Conservation (phyloP, 2,888 invertebrate species). For the Latrodectus elegans region DNA sequence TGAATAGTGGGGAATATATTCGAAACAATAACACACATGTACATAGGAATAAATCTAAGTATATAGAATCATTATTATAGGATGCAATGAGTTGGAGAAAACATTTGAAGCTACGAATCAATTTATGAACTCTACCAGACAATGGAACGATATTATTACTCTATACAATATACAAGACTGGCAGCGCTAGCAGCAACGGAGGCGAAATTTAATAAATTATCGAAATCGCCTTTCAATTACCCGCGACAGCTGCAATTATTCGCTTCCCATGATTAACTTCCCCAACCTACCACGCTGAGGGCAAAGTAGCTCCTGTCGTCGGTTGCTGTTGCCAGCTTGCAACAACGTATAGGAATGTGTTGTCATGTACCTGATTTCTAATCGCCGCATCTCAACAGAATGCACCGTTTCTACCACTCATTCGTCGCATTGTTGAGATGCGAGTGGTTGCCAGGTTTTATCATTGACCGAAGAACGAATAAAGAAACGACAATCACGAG, state of each 20-base stretch:
- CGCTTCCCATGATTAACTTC: slow-evolving; percentile 37
- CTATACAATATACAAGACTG: neutral
- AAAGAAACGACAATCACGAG: slow-evolving; percentile 39
- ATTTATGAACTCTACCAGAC: neutral
- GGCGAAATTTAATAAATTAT: slow-evolving; percentile 44
- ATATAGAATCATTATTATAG: neutral
- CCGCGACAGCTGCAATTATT: slow-evolving; percentile 32
- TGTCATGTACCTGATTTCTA: slow-evolving; percentile 60
- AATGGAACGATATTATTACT: slow-evolving; percentile 2
- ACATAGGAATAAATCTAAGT: neutral
- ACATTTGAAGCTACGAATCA: neutral
- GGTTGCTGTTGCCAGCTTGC: slow-evolving; percentile 43
- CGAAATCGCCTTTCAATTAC: slow-evolving; percentile 39
- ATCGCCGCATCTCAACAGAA: slow-evolving; percentile 43
- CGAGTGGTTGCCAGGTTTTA: slow-evolving; percentile 37
- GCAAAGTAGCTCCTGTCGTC: slow-evolving; percentile 16
- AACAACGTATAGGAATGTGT: slow-evolving; percentile 45
- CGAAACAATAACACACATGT: too few species aligned
- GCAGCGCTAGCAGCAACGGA: slow-evolving; percentile 13
- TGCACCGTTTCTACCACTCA: slow-evolving; percentile 30
- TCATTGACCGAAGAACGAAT: slow-evolving; percentile 27
- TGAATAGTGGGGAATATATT: too few species aligned
- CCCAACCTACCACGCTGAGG: neutral
- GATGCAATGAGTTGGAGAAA: neutral
- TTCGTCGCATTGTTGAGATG: slow-evolving; percentile 47